A percentile compares a stretch with the other conserved stretches of the same genome.
Conservation (phyloP, 2,888 invertebrate genomes). For the Acrobasis suavella region DNA sequence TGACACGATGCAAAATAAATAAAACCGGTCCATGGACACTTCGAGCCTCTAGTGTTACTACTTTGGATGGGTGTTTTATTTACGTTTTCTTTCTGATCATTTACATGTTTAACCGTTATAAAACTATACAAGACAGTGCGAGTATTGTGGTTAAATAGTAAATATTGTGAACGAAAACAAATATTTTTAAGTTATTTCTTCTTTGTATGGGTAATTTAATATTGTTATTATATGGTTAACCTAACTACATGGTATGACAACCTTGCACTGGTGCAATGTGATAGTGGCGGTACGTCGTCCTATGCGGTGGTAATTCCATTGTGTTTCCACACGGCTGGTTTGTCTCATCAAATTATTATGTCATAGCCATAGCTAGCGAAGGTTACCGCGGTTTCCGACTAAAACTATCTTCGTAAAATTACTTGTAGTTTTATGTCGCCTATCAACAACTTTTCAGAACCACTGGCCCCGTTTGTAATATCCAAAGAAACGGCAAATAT, state of each 20-base stretch:
- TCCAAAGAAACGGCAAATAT: constrained; percentile 6
- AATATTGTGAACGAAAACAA: too few relatives aligned
- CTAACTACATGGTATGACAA: constrained; percentile 29
- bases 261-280: constrained; percentile 51
- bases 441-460: constrained; percentile 9
- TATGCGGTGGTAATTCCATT: constrained; percentile 54
- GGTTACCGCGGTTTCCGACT: constrained; percentile 43
- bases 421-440: constrained; percentile 15
- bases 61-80: constrained; percentile 6
- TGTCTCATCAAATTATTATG: constrained; percentile 63
- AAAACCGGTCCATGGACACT: constrained; percentile 20
- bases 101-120: background rate
- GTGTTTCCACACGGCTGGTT: constrained; percentile 67
- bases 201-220: background rate
- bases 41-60: constrained; percentile 10
- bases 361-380: constrained; percentile 55
- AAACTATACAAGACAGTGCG: background rate
- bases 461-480: background rate
- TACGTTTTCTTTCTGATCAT: background rate
- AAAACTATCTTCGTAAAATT: constrained; percentile 26
- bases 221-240: constrained; percentile 15
- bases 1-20: constrained; percentile 28
- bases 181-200: too few relatives aligned
- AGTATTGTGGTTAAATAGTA: too few relatives aligned
- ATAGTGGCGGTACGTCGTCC: constrained; percentile 41